Evolutionary conservation across 2,797 vertebrate species (phyloP).

Genomic region (Brotula barbata): DNA sequence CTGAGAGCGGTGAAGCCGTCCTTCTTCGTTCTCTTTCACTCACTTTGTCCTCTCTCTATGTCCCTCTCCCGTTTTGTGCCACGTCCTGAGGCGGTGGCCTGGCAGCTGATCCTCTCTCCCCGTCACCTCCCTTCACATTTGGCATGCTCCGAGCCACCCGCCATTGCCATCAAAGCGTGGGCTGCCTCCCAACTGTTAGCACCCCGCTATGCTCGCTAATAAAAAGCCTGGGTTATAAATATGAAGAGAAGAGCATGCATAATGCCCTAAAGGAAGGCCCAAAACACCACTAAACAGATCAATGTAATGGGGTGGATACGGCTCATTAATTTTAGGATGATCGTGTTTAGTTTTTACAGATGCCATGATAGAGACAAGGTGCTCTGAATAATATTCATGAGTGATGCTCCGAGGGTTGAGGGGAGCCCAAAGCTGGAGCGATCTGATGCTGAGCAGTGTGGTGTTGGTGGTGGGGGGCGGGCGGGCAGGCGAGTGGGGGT

Average conservation of each 20-base stretch:
- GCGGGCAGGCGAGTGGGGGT: neutral
- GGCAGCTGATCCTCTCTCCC: constrained; percentile 66
- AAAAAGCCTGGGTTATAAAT: constrained; percentile 78
- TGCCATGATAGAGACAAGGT: constrained; percentile 70
- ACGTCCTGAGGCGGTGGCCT: constrained; percentile 41
- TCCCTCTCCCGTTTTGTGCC: constrained; percentile 35
- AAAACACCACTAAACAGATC: constrained; percentile 76
- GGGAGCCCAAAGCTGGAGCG: constrained; percentile 49
- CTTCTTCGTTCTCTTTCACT: constrained; percentile 10
- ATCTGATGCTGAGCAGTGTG: constrained; percentile 33
- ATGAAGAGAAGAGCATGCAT: constrained; percentile 73
- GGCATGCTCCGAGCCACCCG: constrained; percentile 58
- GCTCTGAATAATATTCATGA: constrained; percentile 65
- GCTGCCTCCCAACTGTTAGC: constrained; percentile 75
- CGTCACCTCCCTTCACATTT: constrained; percentile 59
- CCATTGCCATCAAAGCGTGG: constrained; percentile 71
- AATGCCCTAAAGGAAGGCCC: constrained; percentile 74
- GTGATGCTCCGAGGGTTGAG: constrained; percentile 49
- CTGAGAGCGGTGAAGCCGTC: constrained; percentile 34
- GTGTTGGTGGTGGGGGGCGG: neutral
- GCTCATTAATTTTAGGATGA: constrained; percentile 76
- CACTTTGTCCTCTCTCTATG: constrained; percentile 20
- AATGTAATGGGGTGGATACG: constrained; percentile 72
- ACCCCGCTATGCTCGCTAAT: constrained; percentile 71
- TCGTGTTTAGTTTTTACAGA: constrained; percentile 73